These are phyloP conservation scores for Cordylochernes scorpioides DNA, from an alignment of 2,888 invertebrate genomes.

Conservation along the genomic window DNA sequence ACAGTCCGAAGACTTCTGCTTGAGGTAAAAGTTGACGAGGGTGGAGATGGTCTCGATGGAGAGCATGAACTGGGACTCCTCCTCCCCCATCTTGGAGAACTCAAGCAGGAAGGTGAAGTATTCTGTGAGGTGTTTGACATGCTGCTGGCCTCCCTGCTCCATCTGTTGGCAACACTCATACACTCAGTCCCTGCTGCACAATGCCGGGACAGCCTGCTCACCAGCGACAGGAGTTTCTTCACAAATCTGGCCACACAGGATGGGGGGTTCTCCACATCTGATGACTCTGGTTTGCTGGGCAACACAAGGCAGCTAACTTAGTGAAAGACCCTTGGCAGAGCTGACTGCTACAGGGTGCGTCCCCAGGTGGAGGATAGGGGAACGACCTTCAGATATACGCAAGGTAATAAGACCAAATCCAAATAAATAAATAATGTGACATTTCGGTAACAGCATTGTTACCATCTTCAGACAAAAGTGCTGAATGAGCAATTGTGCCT, in stretches of 20 bases:
- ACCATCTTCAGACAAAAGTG: no score
- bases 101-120: conserved; percentile 74
- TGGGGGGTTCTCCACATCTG: conserved; percentile 12
- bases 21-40: conserved; percentile 73
- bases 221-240: conserved; percentile 53
- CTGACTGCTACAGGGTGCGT: no score
- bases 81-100: conserved; percentile 81
- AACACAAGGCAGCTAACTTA: no score
- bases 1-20: conserved; percentile 39
- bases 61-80: conserved; percentile 62
- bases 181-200: neutral
- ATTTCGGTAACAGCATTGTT: no score
- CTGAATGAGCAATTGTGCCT: no score
- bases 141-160: conserved; percentile 58
- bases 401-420: no score
- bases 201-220: conserved; percentile 24
- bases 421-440: no score
- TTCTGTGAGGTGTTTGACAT: conserved; percentile 62
- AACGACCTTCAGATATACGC: no score
- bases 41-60: conserved; percentile 61
- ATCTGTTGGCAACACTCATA: conserved; percentile 25
- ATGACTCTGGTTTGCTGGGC: no score
- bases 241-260: conserved; percentile 70
- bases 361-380: no score
- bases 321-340: no score